Base-by-base conservation (phyloP, 2,888 invertebrate species). In the Marronus borbonicus region DNA sequence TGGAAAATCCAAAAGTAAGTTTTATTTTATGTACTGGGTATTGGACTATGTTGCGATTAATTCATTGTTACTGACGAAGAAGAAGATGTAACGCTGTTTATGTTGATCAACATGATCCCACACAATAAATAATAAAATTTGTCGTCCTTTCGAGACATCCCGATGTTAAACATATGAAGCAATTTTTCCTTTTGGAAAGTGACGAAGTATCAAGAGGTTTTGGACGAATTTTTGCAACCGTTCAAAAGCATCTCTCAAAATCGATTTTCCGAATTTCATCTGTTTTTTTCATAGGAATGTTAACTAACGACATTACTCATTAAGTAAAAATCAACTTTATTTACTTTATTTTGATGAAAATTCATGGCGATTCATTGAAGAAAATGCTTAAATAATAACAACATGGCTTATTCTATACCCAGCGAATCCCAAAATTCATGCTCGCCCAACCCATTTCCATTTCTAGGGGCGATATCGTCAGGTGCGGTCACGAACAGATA, bases 181-280 rank as follows among this genome's bases (percentile, higher is more conserved):
- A 1, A 24, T 5, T 2, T 31, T 31, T 31, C 1, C 3, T 31
- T 31, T 31, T 3, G 31, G 4, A 31, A 5, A 31, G 1, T 5
- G 3, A 31, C 3, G 5, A 31, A 31, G 3, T 5, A 31, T 31
- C 31, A 31, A 31, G 31, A 31, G 5, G 31, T 31, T 31, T 31
- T 31, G 31, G 31, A 31, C 0, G 31, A 31, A 31, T 31, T 31
- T 31, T 31, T 31, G 5, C 5, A 4, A 31, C 31, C 31, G 3
- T 31, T 31, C 31, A 31, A 31, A 31, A 31, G 5, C 31, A 31
- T 31, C 24, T 66, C 20, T 36, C 50, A 24, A 78, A 64, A 28
- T 60, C 74, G 7, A 78, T 17, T 72, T 44, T 70, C 31, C 39
- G 69, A 5, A 36, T 28, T 8, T 44, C 44, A 10, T 24, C 68